These are phyloP conservation scores for Malacoctenus gilli DNA, from an alignment of 2,797 vertebrate genomes.

Conservation along the genomic window DNA sequence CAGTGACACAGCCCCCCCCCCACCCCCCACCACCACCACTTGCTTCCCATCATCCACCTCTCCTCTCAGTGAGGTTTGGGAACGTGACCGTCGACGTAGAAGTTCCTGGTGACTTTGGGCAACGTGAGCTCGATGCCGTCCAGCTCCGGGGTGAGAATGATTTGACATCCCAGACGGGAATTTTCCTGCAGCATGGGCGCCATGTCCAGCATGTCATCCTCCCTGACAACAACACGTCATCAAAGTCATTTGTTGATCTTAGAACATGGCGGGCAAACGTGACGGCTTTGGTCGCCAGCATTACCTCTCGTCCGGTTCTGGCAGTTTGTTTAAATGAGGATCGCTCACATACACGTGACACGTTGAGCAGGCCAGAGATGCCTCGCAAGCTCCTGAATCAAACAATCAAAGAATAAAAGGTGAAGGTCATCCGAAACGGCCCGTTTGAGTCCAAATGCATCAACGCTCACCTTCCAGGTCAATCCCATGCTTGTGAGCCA, in stretches of 20 bases:
- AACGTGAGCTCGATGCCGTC: slow-evolving; percentile 88
- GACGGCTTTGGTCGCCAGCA: not conserved
- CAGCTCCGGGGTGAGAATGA: slow-evolving; percentile 84
- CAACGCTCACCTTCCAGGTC: slow-evolving; percentile 87
- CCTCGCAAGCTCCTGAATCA: slow-evolving; percentile 89
- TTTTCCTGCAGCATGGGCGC: slow-evolving; percentile 90
- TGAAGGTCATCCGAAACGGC: not conserved
- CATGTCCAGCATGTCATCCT: slow-evolving; percentile 96
- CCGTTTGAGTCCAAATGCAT: not conserved
- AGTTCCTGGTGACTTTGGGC: slow-evolving; percentile 92
- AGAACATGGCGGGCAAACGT: too few relatives aligned
- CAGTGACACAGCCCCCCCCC: not conserved
- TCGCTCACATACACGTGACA: slow-evolving; percentile 89
- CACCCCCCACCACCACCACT: too few relatives aligned
- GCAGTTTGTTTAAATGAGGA: slow-evolving; percentile 81
- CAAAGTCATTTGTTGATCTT: too few relatives aligned
- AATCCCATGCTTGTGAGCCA: slow-evolving; percentile 89
- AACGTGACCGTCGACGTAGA: slow-evolving; percentile 92
- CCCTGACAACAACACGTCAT: slow-evolving; percentile 72
- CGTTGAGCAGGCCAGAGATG: slow-evolving; percentile 91
- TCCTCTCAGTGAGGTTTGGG: slow-evolving; percentile 89
- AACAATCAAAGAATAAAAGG: slow-evolving; percentile 19
- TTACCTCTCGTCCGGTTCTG: slow-evolving; percentile 86
- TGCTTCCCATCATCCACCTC: not conserved
- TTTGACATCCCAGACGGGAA: slow-evolving; percentile 91